Evolutionary conservation across 1,140 invertebrate genomes (phyloP), one percentile per base, ranked within the genome.

Genomic region (Octopus sinensis): DNA sequence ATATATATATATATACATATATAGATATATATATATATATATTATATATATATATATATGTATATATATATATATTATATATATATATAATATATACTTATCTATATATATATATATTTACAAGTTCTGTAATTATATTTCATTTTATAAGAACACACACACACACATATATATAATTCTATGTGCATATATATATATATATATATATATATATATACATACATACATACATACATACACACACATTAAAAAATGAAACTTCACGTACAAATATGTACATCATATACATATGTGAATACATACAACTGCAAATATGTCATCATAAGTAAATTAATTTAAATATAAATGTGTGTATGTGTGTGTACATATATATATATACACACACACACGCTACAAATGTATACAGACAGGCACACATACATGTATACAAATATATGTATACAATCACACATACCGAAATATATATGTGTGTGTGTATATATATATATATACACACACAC

Each of bases 151-250:
- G 17, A 62, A 62, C 56, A 62, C 56, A 7, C 17, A 62, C 17
- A 7, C 17, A 17, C 56, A 62, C 6, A 7, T 17, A 6, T 62
- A 7, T 17, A 62, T 62, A 7, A 62, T 62, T 7, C 17, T 17
- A 62, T 62, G 17, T 62, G 17, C 56, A 62, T 62, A 62, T 62
- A 62, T 62, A 62, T 62, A 62, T 62, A 62, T 62, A 62, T 62
- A 62, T 62, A 62, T 62, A 62, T 62, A 62, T 62, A 62, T 62
- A 62, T 62, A 62, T 62, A 62, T 62, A 62, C 17, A 62, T 62
- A 62, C 56, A 62, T 17, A 62, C 56, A 62, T 17, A 62, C 56
- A 62, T 17, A 62, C 56, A 62, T 17, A 62, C 56, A 62, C 56
- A 62, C 17, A 62, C 56, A 62, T 62, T 7, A 6, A 62, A 7